Percentiles rank a stretch among this genome's conserved stretches.
These are phyloP conservation scores for Chrysocyon brachyurus DNA, from an alignment of 2,797 vertebrate species.

Conservation along the genomic window DNA sequence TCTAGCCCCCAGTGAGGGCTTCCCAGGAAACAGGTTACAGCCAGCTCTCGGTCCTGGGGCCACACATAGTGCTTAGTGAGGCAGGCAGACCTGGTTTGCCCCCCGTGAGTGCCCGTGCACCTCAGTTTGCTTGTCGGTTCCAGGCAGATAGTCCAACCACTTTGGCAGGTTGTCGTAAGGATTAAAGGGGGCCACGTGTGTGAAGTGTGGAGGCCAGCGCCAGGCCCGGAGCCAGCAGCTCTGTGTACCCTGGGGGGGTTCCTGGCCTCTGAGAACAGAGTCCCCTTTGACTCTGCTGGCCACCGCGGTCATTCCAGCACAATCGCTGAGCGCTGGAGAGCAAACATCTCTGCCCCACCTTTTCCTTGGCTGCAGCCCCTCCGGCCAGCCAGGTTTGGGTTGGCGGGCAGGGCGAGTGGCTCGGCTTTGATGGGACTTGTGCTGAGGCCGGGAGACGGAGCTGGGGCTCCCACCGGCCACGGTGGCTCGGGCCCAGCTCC, in stretches of 20 bases:
- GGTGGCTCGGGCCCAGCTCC: neutral
- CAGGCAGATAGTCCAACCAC: neutral
- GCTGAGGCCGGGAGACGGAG: slow-evolving; percentile 73
- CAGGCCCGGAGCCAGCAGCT: neutral
- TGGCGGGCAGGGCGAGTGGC: slow-evolving; percentile 71
- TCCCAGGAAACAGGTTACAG: neutral
- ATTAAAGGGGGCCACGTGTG: slow-evolving; percentile 5
- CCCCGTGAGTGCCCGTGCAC: neutral
- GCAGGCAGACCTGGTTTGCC: neutral
- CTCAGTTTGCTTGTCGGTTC: neutral
- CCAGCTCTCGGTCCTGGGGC: neutral
- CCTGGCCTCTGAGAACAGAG: slow-evolving; percentile 84
- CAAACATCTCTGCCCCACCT: slow-evolving; percentile 83
- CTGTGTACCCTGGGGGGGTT: neutral
- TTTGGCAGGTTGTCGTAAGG: slow-evolving; percentile 9
- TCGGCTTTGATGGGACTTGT: slow-evolving; percentile 83
- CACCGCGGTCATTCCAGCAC: slow-evolving; percentile 83
- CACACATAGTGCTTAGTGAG: accelerated
- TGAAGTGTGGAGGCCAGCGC: neutral
- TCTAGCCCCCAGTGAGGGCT: neutral
- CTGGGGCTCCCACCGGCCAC: neutral
- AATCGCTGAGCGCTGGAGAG: slow-evolving; percentile 80
- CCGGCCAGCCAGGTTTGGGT: slow-evolving; percentile 85
- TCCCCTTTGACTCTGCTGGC: slow-evolving; percentile 84
- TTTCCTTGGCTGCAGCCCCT: slow-evolving; percentile 84